Percentiles rank a stretch among this genome's conserved stretches.
Conservation (phyloP, 1,140 invertebrate genomes). For the Homalodisca vitripennis region DNA sequence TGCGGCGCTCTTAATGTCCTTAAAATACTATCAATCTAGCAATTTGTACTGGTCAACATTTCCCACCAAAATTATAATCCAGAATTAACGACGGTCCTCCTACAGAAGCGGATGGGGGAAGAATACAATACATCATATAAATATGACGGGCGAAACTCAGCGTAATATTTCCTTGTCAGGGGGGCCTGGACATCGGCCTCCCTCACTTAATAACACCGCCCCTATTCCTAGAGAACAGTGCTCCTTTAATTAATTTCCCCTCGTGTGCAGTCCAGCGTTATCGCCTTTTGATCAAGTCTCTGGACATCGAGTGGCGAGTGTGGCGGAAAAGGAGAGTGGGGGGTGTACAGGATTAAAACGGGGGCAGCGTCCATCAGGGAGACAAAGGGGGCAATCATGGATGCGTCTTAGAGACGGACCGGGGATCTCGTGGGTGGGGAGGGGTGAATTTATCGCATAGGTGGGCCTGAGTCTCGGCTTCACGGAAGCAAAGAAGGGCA, state of each 20-base stretch:
- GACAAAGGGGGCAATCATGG: constrained; percentile 7
- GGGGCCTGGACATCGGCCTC: neutral
- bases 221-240: constrained; percentile 1
- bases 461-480: neutral
- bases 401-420: constrained; percentile 5
- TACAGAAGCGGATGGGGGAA: no score
- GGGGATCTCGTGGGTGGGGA: neutral
- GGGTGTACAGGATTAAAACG: no score
- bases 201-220: constrained; percentile 10
- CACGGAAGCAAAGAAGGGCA: neutral
- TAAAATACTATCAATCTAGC: no score
- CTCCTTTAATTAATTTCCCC: constrained; percentile 25
- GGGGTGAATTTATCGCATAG: neutral
- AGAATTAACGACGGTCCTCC: no score
- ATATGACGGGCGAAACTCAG: neutral
- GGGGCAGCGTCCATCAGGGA: neutral
- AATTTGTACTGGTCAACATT: no score
- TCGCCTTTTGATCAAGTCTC: constrained; percentile 20
- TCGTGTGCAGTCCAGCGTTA: neutral
- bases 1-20: no score
- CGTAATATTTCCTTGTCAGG: constrained; percentile 4
- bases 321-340: no score
- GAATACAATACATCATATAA: no score
- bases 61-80: no score
- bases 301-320: neutral